phyloP scores from a whole-genome alignment of 2,888 invertebrate genomes.

The Caradrina clavipalpis region DNA sequence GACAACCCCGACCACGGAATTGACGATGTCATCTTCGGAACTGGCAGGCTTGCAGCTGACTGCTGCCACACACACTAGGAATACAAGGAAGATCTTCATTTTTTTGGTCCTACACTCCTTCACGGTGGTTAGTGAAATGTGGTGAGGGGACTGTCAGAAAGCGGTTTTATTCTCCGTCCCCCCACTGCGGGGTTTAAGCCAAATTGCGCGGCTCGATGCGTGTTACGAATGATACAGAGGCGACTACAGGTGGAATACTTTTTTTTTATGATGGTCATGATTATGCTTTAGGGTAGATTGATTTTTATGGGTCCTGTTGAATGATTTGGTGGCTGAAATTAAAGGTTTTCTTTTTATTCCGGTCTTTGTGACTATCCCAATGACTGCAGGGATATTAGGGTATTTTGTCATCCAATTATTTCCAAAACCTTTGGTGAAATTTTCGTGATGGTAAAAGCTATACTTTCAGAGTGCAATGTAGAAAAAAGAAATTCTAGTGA shows the following conservation, averaged over 20 bases:
- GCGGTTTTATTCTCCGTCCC: slow-evolving; percentile 86
- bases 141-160: slow-evolving; percentile 75
- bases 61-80: slow-evolving; percentile 88
- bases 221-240: slow-evolving; percentile 73
- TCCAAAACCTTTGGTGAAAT: slow-evolving; percentile 22
- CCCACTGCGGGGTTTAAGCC: slow-evolving; percentile 79
- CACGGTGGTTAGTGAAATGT: slow-evolving; percentile 84
- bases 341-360: not conserved
- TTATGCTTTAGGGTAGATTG: slow-evolving; percentile 35
- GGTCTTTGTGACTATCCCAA: not conserved
- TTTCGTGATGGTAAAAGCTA: slow-evolving; percentile 4
- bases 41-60: slow-evolving; percentile 86
- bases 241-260: slow-evolving; percentile 66
- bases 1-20: slow-evolving; percentile 92
- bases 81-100: slow-evolving; percentile 87
- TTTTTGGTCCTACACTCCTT: slow-evolving; percentile 70
- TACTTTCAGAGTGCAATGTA: not conserved
- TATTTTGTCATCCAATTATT: not conserved
- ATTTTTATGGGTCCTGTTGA: slow-evolving; percentile 26
- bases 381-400: not conserved
- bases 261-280: slow-evolving; percentile 51
- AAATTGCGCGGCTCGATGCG: slow-evolving; percentile 73
- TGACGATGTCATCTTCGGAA: slow-evolving; percentile 90
- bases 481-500: not conserved
- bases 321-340: not conserved